Evolutionary conservation across 2,888 invertebrate species (phyloP).

Genomic region (Thyatira batis): DNA sequence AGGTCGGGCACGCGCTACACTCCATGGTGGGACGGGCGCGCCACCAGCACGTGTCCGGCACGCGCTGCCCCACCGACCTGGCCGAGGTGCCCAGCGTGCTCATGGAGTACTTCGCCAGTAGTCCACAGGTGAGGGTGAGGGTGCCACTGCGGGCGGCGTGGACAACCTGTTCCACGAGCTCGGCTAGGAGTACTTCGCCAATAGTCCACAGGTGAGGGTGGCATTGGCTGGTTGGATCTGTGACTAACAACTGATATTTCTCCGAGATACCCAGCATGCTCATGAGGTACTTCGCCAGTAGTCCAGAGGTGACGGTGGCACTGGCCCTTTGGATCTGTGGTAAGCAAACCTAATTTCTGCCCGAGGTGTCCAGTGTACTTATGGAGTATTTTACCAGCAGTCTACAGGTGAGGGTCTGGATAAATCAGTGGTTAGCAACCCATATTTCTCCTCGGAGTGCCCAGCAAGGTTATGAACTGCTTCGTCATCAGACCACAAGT

Average conservation of each 20-base stretch:
- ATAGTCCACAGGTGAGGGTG: too few relatives aligned
- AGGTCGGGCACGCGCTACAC: too few relatives aligned
- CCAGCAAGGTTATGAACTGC: constrained; percentile 96
- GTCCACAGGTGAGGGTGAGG: constrained; percentile 88
- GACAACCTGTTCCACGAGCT: constrained; percentile 99
- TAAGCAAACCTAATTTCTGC: constrained; percentile 97
- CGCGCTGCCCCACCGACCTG: too few relatives aligned
- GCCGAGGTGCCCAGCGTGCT: too few relatives aligned
- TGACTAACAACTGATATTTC: too few relatives aligned
- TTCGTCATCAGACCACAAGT: constrained; percentile 92
- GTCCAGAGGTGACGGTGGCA: constrained; percentile 85
- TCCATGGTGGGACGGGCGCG: too few relatives aligned
- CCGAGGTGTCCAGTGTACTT: constrained; percentile 98
- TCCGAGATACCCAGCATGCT: constrained; percentile 99
- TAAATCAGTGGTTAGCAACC: constrained; percentile 98
- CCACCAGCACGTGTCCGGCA: too few relatives aligned
- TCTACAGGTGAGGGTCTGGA: constrained; percentile 85
- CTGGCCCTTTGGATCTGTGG: constrained; percentile 90
- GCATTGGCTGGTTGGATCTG: too few relatives aligned
- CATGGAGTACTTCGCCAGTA: too few relatives aligned
- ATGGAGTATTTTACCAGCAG: constrained; percentile 99
- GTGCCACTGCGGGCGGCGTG: constrained; percentile 91
- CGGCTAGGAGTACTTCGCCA: constrained; percentile 99
- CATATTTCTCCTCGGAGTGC: constrained; percentile 45
- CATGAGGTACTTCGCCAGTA: constrained; percentile 98